Conservation (phyloP, 2,113 vertebrate species). For the Semnornis frantzii region DNA sequence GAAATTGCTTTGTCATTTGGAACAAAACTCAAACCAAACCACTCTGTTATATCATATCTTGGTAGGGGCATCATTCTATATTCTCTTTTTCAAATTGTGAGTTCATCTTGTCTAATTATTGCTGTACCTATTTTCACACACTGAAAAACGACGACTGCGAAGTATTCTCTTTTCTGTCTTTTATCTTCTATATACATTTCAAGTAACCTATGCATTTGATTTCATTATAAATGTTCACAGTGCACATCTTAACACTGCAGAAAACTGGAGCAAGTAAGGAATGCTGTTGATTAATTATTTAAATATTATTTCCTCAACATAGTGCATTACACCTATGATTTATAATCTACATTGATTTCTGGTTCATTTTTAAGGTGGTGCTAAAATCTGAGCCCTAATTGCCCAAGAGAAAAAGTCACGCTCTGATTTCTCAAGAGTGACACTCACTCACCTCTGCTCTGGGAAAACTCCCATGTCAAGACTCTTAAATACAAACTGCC, state of each 20-base stretch:
- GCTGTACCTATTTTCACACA: neutral
- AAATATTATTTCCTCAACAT: neutral
- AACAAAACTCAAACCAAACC: neutral
- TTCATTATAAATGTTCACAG: neutral
- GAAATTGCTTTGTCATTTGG: neutral
- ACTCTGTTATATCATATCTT: neutral
- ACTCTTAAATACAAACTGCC: neutral
- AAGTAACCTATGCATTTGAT: neutral
- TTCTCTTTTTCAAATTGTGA: neutral
- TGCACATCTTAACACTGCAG: neutral
- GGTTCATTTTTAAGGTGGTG: neutral
- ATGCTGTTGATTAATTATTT: neutral
- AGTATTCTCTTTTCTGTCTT: neutral
- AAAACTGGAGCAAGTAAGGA: neutral
- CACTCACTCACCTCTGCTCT: neutral
- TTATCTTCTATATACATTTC: neutral
- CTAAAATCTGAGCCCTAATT: neutral
- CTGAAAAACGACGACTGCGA: neutral
- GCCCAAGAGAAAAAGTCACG: neutral
- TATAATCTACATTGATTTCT: neutral
- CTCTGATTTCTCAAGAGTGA: neutral
- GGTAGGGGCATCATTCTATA: neutral
- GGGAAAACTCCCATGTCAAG: neutral
- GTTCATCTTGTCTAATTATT: neutral
- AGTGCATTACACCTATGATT: neutral